A percentile compares a stretch with the other conserved stretches of the same genome.
Evolutionary conservation across 2,113 vertebrate genomes (phyloP).

Genomic region (Myiozetetes cayanensis): DNA sequence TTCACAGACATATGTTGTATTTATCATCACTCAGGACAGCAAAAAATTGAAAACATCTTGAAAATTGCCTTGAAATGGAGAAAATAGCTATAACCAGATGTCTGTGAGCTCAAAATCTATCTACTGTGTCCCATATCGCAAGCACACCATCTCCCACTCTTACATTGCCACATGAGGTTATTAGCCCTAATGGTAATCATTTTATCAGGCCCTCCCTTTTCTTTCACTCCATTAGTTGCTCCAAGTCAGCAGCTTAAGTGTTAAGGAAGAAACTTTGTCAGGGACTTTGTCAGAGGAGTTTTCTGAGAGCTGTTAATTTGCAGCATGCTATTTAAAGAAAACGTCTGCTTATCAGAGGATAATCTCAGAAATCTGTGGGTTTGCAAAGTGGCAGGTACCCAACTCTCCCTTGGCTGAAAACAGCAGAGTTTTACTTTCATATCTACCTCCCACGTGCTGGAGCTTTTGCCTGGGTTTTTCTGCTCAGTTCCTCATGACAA

Average conservation of each 20-base stretch:
- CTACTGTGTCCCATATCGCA: background rate
- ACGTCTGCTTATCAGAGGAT: constrained; percentile 31
- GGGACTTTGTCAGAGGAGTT: background rate
- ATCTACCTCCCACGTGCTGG: background rate
- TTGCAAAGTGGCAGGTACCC: constrained; percentile 50
- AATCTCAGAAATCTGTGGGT: constrained; percentile 57
- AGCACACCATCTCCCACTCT: background rate
- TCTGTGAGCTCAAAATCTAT: background rate
- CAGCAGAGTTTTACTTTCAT: constrained; percentile 31
- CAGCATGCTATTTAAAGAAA: constrained; percentile 36
- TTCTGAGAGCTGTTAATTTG: constrained; percentile 22
- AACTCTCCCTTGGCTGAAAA: constrained; percentile 43
- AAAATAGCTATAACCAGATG: background rate
- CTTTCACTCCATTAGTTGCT: background rate
- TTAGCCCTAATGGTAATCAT: background rate
- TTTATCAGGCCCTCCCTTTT: background rate
- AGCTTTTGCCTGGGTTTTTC: constrained; percentile 23
- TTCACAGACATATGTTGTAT: background rate
- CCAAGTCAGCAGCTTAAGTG: background rate
- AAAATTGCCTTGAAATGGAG: background rate
- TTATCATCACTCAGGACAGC: background rate
- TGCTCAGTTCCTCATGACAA: background rate
- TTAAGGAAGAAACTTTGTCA: constrained; percentile 4
- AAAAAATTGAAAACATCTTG: background rate
- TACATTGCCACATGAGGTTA: background rate